phyloP scores from a whole-genome alignment of 2,888 invertebrate genomes.

The Keiferia lycopersicella region DNA sequence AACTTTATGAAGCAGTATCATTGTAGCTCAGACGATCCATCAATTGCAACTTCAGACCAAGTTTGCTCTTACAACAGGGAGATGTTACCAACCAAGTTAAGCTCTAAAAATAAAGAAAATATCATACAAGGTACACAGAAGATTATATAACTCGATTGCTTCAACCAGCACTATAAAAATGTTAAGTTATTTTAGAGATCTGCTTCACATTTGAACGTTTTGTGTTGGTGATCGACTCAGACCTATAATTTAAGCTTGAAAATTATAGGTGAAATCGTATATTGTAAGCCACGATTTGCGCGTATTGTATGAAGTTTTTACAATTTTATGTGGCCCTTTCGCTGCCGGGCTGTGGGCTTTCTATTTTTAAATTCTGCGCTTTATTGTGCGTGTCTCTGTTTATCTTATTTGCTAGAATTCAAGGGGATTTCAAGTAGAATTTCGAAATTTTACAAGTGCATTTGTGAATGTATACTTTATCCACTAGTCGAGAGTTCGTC shows the following conservation, averaged over 20 bases:
- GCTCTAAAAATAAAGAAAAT: constrained; percentile 16
- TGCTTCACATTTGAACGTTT: constrained; percentile 27
- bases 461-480: constrained; percentile 7
- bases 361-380: constrained; percentile 52
- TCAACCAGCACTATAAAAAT: background rate
- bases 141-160: constrained; percentile 28
- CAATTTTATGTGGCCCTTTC: constrained; percentile 56
- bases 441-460: constrained; percentile 3
- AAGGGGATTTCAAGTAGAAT: background rate
- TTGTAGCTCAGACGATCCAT: constrained; percentile 20
- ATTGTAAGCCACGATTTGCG: constrained; percentile 52
- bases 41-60: constrained; percentile 22
- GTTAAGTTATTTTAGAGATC: constrained; percentile 26
- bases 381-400: constrained; percentile 37
- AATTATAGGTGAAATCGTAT: constrained; percentile 64
- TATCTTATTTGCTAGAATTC: constrained; percentile 32
- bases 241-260: constrained; percentile 54
- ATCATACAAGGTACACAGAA: constrained; percentile 23
- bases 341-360: constrained; percentile 58
- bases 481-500: background rate
- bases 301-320: constrained; percentile 55
- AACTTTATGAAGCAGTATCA: constrained; percentile 21
- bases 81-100: constrained; percentile 19
- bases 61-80: constrained; percentile 19
- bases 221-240: constrained; percentile 45